Base-by-base conservation (phyloP, 2,113 vertebrate genomes). In the Paralichthys olivaceus region DNA sequence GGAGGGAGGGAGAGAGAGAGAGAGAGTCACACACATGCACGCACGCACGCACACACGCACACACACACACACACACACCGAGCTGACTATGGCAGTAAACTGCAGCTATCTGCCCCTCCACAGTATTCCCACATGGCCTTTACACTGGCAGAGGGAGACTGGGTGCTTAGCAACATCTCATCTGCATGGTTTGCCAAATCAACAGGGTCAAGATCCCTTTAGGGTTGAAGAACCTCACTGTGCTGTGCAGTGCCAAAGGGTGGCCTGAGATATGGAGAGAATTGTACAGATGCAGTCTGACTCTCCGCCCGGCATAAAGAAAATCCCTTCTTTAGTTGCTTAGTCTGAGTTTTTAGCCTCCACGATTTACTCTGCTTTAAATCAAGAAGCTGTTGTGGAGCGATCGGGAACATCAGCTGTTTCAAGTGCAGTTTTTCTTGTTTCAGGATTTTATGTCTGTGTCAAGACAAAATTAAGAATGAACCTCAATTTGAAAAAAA, bases 131-230 rank as follows among this genome's bases (percentile, higher is more conserved):
- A 76, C 55, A 61, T 71, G 83, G 84, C 80, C 77, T 85, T 72
- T 77, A 54, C 34, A 57, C 69, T 71, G 89, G 84, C 65, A 51
- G 70, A 76, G 75, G 71, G 83, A 80, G 79, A 61, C 53, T 3
- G 17, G 88, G 75, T 83, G 91, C 93, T 90, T 88, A 93, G 93
- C 90, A 93, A 93, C 92, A 81, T 86, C 83, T 89, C 87, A 83
- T 86, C 86, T 87, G 83, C 86, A 86, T 78, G 76, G 78, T 83
- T 83, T 79, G 66, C 84, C 84, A 89, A 81, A 88, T 85, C 78
- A 91, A 84, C 90, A 83, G 60, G 83, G 89, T 83, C 69, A 85
- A 62, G 65, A 68, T 87, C 88, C 89, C 86, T 76, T 81, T 71
- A 81, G 86, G 77, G 69, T 80, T 12, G 11, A 34, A 77, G 58